phyloP scores from a whole-genome alignment of 2,888 invertebrate genomes.

The Torymus texanus region DNA sequence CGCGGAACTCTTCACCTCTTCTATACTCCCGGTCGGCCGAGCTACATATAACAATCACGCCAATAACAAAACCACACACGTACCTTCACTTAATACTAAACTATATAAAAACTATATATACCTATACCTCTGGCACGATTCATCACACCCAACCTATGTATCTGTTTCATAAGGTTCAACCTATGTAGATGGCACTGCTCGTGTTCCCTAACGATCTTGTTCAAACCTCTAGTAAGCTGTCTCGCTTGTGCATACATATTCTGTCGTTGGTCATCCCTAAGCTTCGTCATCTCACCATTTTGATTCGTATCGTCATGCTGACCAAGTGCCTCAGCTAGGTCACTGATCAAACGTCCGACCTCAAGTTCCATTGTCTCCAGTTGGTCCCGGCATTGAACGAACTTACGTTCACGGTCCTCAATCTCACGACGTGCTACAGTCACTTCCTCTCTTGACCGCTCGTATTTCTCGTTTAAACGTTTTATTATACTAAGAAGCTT shows the following conservation, averaged over 20 bases:
- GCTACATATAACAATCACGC: neutral
- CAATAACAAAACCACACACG: neutral
- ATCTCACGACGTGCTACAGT: neutral
- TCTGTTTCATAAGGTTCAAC: conserved; percentile 19
- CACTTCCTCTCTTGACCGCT: conserved; percentile 42
- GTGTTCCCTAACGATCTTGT: conserved; percentile 44
- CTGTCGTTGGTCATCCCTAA: neutral
- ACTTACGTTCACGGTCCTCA: neutral
- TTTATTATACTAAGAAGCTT: conserved; percentile 62
- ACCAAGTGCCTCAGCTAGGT: conserved; percentile 41
- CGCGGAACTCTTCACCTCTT: neutral
- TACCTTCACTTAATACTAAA: no score
- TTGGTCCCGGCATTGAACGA: conserved; percentile 31
- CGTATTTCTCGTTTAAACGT: conserved; percentile 56
- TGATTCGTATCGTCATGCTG: neutral
- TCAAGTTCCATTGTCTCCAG: conserved; percentile 45
- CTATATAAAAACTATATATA: neutral
- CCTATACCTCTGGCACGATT: neutral
- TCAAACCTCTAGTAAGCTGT: conserved; percentile 22
- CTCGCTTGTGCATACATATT: conserved; percentile 10
- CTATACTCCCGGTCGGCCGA: neutral
- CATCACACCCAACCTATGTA: conserved; percentile 27
- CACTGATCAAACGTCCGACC: conserved; percentile 28
- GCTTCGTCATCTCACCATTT: neutral
- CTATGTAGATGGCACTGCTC: conserved; percentile 23